Evolutionary conservation across 2,113 vertebrate genomes (phyloP), one percentile per base, ranked within the genome.

Genomic region (Pimephales promelas): DNA sequence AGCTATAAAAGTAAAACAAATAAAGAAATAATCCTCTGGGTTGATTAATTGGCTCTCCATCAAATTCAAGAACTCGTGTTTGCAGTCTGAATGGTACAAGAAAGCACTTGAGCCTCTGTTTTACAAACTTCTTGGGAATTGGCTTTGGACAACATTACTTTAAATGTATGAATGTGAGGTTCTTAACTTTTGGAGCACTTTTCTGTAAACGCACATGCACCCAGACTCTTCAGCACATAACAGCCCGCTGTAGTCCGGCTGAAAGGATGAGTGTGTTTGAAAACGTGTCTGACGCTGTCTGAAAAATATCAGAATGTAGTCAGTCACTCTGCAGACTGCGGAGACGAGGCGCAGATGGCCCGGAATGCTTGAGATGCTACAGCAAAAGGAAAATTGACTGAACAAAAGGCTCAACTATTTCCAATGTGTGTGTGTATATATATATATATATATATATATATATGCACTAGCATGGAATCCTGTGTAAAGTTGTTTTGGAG

Each of bases 301-400:
- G 59, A 79, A 62, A 66, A 64, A 79, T 66, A 79, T 79, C 78
- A 64, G 78, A 47, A 79, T n/a, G 78, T 79, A 79, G 77, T 66
- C 77, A 64, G 77, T 79, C 77, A 79, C 77, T 79, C 40, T 40
- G 40, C 77, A 28, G 78, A 79, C 76, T 62, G 76, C 36, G 26
- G 36, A 79, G 78, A 66, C 43, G 24, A 52, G 78, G 40, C 59
- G 5, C 78, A 62, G 78, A 79, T 79, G 78, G 61, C 78, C 59
- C 61, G 18, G 26, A 79, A 66, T 22, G 43, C 78, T 79, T 64
- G 78, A 66, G 43, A 61, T 49, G 78, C 40, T 79, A 47, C 59
- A 79, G 78, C 43, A 79, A 28, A 79, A 79, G 28, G 43, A 79
- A 79, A 79, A 31, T 40, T 79, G 16, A 49, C 57, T 79, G 43